Percentiles rank a stretch among this genome's conserved stretches.
Conservation (phyloP, 2,888 invertebrate genomes). For the Labia minor region DNA sequence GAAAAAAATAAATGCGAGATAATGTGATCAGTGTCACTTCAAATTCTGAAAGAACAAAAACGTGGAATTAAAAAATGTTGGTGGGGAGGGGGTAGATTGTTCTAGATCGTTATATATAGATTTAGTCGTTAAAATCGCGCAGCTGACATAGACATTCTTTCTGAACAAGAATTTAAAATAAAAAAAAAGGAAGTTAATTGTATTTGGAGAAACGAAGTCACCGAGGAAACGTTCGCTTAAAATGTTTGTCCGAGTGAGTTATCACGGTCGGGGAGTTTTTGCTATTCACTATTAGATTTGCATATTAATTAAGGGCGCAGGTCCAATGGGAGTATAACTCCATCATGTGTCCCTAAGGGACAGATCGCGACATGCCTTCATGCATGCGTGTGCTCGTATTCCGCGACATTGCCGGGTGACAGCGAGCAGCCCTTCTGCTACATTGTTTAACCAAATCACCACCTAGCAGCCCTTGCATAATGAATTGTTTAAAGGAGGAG, state of each 20-base stretch:
- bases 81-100: neutral
- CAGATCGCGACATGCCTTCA: slow-evolving; percentile 13
- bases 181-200: slow-evolving; percentile 8
- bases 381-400: slow-evolving; percentile 2
- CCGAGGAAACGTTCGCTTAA: neutral
- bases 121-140: neutral
- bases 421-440: neutral
- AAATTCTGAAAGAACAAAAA: neutral
- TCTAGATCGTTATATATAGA: slow-evolving; percentile 7
- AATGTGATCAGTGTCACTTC: neutral
- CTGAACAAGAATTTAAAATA: neutral
- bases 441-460: slow-evolving; percentile 13
- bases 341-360: slow-evolving; percentile 13
- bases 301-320: neutral
- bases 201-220: neutral
- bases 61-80: neutral
- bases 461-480: neutral
- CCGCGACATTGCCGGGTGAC: neutral
- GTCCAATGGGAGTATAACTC: slow-evolving; percentile 4
- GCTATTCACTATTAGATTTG: slow-evolving; percentile 7
- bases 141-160: slow-evolving; percentile 13
- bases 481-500: slow-evolving; percentile 4
- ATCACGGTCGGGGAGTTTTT: neutral
- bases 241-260: slow-evolving; percentile 13
- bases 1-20: too few species aligned